Evolutionary conservation across 2,888 invertebrate species (phyloP).

Genomic region (Spilarctia lutea): DNA sequence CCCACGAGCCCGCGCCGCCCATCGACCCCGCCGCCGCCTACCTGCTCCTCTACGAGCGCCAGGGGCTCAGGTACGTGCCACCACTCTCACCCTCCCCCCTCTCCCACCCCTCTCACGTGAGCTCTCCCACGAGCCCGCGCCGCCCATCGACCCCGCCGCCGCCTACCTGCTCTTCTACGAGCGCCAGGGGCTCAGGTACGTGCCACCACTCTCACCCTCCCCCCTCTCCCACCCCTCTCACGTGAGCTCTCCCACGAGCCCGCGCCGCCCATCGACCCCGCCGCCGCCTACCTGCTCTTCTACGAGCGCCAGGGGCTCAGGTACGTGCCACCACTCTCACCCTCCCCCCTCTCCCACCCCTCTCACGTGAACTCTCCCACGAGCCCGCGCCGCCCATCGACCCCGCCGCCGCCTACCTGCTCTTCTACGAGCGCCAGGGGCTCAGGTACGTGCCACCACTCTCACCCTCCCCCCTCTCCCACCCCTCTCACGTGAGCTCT

Average conservation of each 20-base stretch:
- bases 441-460: constrained; percentile 74
- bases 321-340: background rate
- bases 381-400: too few relatives aligned
- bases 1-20: constrained; percentile 87
- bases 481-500: too few relatives aligned
- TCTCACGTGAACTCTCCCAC: constrained; percentile 94
- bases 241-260: constrained; percentile 86
- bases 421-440: constrained; percentile 86
- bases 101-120: constrained; percentile 90
- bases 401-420: too few relatives aligned
- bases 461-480: too few relatives aligned
- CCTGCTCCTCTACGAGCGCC: constrained; percentile 95
- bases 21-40: constrained; percentile 95
- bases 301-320: constrained; percentile 83
- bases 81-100: too few relatives aligned
- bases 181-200: too few relatives aligned
- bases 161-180: too few relatives aligned
- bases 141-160: too few relatives aligned
- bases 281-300: too few relatives aligned
- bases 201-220: constrained; percentile 45
- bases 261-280: constrained; percentile 87
- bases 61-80: constrained; percentile 80
- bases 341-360: constrained; percentile 20
- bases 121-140: constrained; percentile 83
- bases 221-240: too few relatives aligned